Base-by-base conservation (phyloP, 2,113 vertebrate species). In the Rhea pennata region DNA sequence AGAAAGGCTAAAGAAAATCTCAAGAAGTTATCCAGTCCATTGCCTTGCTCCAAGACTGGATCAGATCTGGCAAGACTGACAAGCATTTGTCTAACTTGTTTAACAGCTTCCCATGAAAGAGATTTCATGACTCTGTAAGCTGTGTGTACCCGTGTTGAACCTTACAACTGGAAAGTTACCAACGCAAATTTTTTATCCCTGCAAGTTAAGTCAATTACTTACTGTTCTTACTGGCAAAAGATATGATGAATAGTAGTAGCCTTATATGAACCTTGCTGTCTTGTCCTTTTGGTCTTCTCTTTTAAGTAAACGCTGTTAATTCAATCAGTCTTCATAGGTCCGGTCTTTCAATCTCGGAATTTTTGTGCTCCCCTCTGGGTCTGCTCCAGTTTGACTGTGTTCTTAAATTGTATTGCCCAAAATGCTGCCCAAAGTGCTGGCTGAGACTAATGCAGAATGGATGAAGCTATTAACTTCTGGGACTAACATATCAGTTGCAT, bases 111-210 rank as follows among this genome's bases (percentile, higher is more conserved):
- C 40, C 40, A 0, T 1, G 2, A 31, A 67, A 56, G 48, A 39
- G n/a, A 76, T 89, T 48, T 36, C 5, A 0, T 5, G 6, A 23
- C 31, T 36, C 36, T 16, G 12, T 64, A 26, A 83, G 76, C 50
- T 54, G 50, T 2, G 0, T 1, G 9, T 64, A 12, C 88, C 64
- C 4, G 39, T 62, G 50, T 31, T 80, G 79, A 80, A 40, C 53
- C 0, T 0, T 31, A 9, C 44, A 66, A 0, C 69, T 78, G 56
- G 50, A 50, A 36, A 59, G 72, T 40, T 73, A 56, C 0, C 48
- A 61, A 62, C 85, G 48, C 53, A 40, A 46, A 71, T 67, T 50
- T 74, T 88, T 15, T 46, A 69, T 86, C 54, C 67, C 58, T 92
- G 78, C 8, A 1, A 65, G 14, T 62, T 44, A 36, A 80, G 40